phyloP scores from a whole-genome alignment of 1,140 invertebrate genomes.

The Cotesia typhae region DNA sequence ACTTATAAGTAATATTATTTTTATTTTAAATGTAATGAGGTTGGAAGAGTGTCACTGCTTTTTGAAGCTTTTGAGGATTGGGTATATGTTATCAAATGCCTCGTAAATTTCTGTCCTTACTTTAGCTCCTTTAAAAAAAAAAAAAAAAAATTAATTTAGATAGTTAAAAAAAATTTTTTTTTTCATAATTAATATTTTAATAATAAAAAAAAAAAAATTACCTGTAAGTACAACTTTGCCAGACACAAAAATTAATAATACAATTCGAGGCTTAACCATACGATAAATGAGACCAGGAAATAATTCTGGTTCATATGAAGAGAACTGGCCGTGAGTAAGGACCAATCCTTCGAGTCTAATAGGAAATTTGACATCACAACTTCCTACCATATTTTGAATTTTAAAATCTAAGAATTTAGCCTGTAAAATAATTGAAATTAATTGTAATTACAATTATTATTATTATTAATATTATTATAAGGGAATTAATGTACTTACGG shows the following conservation, averaged over 20 bases:
- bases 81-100: constrained; percentile 99
- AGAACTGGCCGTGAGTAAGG: constrained; percentile 96
- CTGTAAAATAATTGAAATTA: constrained; percentile 67
- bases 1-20: not conserved
- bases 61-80: constrained; percentile 98
- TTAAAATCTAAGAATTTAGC: constrained; percentile 99
- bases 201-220: constrained; percentile 51
- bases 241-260: constrained; percentile 98
- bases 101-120: constrained; percentile 98
- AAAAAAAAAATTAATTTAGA: constrained; percentile 21
- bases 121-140: constrained; percentile 93
- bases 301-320: constrained; percentile 92
- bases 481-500: no score
- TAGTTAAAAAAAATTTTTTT: constrained; percentile 5
- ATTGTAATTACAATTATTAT: constrained; percentile 27
- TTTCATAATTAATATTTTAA: no score
- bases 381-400: constrained; percentile 99
- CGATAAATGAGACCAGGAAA: constrained; percentile 99
- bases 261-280: constrained; percentile 99
- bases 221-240: constrained; percentile 97
- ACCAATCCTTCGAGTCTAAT: constrained; percentile 97
- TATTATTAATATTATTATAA: constrained; percentile 15
- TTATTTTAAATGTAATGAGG: not conserved
- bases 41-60: constrained; percentile 76
- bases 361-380: constrained; percentile 99